Evolutionary conservation across 2,888 invertebrate species (phyloP).

Genomic region (Ectemnius cavifrons): DNA sequence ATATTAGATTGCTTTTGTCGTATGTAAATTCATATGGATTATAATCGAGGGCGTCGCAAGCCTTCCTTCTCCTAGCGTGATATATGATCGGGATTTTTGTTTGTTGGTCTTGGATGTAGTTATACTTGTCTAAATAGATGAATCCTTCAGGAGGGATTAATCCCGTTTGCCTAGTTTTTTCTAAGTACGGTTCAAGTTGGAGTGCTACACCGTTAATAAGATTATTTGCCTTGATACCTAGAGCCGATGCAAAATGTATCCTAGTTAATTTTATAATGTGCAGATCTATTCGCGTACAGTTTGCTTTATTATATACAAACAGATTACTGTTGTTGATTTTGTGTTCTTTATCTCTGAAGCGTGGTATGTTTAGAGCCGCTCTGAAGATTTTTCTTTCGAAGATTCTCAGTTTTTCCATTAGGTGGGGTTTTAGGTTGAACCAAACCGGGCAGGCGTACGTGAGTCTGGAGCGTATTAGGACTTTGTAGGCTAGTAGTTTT

Average conservation of each 20-base stretch:
- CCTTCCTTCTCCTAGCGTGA: neutral
- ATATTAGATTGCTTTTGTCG: too few species aligned
- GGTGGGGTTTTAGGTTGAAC: slow-evolving; percentile 24
- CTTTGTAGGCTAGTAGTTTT: slow-evolving; percentile 8
- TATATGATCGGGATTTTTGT: neutral
- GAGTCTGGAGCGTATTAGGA: slow-evolving; percentile 1
- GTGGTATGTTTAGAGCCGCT: slow-evolving; percentile 20
- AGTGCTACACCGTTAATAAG: neutral
- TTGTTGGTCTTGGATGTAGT: neutral
- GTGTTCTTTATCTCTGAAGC: slow-evolving; percentile 8
- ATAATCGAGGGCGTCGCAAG: too few species aligned
- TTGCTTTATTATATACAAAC: slow-evolving; percentile 25
- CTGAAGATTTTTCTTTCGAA: slow-evolving; percentile 42
- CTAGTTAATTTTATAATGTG: slow-evolving; percentile 20
- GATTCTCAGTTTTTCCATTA: slow-evolving; percentile 31
- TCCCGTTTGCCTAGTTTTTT: neutral
- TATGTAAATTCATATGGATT: too few species aligned
- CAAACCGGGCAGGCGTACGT: slow-evolving; percentile 20
- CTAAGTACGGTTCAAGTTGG: neutral
- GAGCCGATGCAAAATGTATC: neutral
- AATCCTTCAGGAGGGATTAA: neutral
- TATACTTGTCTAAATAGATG: neutral
- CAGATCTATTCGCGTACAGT: slow-evolving; percentile 23
- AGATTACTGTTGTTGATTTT: slow-evolving; percentile 21
- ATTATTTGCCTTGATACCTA: neutral